Evolutionary conservation across 2,113 vertebrate genomes (phyloP).

Genomic region (Gobius niger): DNA sequence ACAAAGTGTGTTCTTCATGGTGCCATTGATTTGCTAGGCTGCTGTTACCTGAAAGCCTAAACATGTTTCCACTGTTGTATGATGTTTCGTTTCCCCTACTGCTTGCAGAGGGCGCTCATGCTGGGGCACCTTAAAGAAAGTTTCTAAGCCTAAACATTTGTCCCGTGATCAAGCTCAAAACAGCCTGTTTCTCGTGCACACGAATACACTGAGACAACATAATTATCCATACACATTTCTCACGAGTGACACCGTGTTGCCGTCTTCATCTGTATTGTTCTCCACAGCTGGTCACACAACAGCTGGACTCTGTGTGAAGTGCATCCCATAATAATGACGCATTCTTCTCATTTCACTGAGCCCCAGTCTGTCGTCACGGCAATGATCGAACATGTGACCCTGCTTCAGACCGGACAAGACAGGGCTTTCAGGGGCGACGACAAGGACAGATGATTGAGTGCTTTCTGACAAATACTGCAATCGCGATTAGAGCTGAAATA

Average conservation of each 20-base stretch:
- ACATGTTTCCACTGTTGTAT: too few species aligned
- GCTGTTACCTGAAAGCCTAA: too few species aligned
- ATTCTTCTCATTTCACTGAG: slow-evolving; percentile 2
- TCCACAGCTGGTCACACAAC: slow-evolving; percentile 22
- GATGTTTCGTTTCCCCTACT: too few species aligned
- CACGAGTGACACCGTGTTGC: background rate
- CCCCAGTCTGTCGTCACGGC: slow-evolving; percentile 9
- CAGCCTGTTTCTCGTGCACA: background rate
- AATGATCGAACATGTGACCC: background rate
- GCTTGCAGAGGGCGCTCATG: too few species aligned
- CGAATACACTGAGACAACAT: background rate
- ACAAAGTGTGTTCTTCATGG: too few species aligned
- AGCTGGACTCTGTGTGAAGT: slow-evolving; percentile 21
- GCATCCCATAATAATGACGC: slow-evolving; percentile 22
- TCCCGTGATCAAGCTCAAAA: too few species aligned
- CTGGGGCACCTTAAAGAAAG: too few species aligned
- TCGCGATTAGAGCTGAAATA: background rate
- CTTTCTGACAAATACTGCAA: too few species aligned
- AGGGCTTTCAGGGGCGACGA: background rate
- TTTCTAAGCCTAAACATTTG: too few species aligned
- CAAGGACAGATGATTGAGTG: too few species aligned
- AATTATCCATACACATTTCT: background rate
- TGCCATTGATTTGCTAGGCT: too few species aligned
- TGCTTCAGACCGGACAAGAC: slow-evolving; percentile 16
- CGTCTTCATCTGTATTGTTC: background rate